A percentile compares a stretch with the other conserved stretches of the same genome.
Evolutionary conservation across 2,888 invertebrate genomes (phyloP).

Genomic region (Biston stratarius): DNA sequence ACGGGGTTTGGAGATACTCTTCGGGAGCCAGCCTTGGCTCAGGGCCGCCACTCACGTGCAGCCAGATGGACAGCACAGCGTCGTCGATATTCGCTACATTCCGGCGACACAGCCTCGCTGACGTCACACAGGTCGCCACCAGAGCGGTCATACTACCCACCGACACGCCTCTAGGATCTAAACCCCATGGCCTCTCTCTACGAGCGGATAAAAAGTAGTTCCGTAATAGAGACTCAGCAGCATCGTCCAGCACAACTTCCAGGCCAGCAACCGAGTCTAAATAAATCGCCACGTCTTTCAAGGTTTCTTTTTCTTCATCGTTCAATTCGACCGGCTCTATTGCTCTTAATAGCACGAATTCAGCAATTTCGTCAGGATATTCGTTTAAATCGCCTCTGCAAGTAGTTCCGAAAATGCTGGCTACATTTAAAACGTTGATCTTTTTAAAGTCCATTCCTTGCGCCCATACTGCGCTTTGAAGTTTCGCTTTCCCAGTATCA

Average conservation of each 20-base stretch:
- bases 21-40: constrained; percentile 76
- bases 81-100: constrained; percentile 66
- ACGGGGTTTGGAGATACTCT: constrained; percentile 74
- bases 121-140: constrained; percentile 64
- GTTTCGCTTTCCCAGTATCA: constrained; percentile 55
- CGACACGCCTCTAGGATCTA: constrained; percentile 56
- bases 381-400: constrained; percentile 73
- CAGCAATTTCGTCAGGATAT: constrained; percentile 67
- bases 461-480: constrained; percentile 75
- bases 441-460: constrained; percentile 77
- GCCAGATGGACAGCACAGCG: constrained; percentile 78
- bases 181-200: constrained; percentile 61
- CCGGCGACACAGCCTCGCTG: constrained; percentile 74
- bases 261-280: constrained; percentile 70
- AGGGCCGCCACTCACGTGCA: constrained; percentile 72
- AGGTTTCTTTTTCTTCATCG: constrained; percentile 61
- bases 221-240: constrained; percentile 64
- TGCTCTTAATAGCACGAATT: constrained; percentile 65
- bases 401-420: constrained; percentile 71
- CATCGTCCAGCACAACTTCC: constrained; percentile 59
- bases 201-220: constrained; percentile 76
- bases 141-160: constrained; percentile 69
- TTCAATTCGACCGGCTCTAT: constrained; percentile 52
- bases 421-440: constrained; percentile 65
- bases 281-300: constrained; percentile 64